Evolutionary conservation across 2,113 vertebrate species (phyloP), one percentile per base, ranked within the genome.

Genomic region (Psilopsiagon aurifrons): DNA sequence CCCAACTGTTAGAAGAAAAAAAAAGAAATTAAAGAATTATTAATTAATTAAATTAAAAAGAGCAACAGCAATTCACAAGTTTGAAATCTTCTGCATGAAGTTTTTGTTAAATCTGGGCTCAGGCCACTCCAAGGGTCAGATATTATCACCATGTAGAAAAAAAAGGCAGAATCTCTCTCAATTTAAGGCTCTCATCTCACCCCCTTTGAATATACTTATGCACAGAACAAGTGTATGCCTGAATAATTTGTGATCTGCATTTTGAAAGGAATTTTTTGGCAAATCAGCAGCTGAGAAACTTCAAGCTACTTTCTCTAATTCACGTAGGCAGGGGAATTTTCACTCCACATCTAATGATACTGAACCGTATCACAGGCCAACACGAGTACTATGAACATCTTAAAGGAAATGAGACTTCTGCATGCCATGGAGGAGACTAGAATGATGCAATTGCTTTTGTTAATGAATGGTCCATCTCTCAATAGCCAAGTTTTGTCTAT

Each of bases 341-440:
- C 75, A 64, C 31, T 79, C 24, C n/a, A 9, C 39, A 75, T 47
- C 33, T 70, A 37, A 54, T 13, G 44, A 71, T 23, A 88, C 46
- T 29, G n/a, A 55, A 92, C 37, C 3, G 1, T 3, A 19, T 49
- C 16, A 37, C 31, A 82, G 84, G 37, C 27, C 89, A 83, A 8
- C 0, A 0, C 1, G 2, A 69, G 33, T 3, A 10, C 28, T 15
- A 2, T 1, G 47, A 91, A n/a, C 23, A 24, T 10, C 52, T 62
- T 41, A 10, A 39, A 31, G n/a, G 37, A 74, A 35, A 22, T 2
- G 18, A n/a, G 22, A n/a, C 31, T 47, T 18, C 1, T 0, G 17
- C 4, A 5, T 43, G 31, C 14, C 7, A 46, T 3, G 1, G 37
- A 83, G 12, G 29, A 82, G 63, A 68, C 9, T 44, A 44, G 46